Evolutionary conservation across 2,113 vertebrate genomes (phyloP).

Genomic region (Seriola quinqueradiata): DNA sequence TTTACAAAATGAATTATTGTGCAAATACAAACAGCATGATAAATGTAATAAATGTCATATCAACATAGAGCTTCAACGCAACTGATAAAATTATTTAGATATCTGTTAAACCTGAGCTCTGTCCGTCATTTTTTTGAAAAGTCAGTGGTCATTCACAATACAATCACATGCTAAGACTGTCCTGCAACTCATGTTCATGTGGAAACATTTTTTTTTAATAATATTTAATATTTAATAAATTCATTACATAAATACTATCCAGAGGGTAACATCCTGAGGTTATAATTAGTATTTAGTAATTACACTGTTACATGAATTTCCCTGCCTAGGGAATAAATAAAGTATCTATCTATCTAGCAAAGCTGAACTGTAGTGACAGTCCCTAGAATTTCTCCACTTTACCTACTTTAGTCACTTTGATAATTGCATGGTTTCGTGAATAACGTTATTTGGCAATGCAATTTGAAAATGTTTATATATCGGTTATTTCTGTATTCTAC

Average conservation of each 20-base stretch:
- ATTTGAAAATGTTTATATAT: background rate
- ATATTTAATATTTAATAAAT: background rate
- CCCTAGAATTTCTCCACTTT: background rate
- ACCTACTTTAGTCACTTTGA: background rate
- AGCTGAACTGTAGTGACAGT: slow-evolving; percentile 10
- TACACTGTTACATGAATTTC: background rate
- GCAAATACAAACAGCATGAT: too few relatives aligned
- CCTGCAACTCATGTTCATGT: too few relatives aligned
- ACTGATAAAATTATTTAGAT: too few relatives aligned
- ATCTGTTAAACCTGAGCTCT: too few relatives aligned
- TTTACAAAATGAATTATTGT: too few relatives aligned
- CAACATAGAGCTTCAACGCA: too few relatives aligned
- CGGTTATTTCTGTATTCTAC: background rate
- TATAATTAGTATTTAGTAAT: slow-evolving; percentile 1
- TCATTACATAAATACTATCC: background rate
- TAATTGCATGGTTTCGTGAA: background rate
- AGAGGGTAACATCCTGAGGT: background rate
- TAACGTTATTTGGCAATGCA: background rate
- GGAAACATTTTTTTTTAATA: background rate
- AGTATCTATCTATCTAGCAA: background rate
- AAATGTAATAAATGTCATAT: too few relatives aligned
- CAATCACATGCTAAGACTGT: too few relatives aligned
- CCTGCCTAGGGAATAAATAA: too few relatives aligned
- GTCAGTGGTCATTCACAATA: too few relatives aligned
- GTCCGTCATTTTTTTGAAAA: too few relatives aligned